Conservation (phyloP, 2,888 invertebrate species). For the Colletes collaris region DNA sequence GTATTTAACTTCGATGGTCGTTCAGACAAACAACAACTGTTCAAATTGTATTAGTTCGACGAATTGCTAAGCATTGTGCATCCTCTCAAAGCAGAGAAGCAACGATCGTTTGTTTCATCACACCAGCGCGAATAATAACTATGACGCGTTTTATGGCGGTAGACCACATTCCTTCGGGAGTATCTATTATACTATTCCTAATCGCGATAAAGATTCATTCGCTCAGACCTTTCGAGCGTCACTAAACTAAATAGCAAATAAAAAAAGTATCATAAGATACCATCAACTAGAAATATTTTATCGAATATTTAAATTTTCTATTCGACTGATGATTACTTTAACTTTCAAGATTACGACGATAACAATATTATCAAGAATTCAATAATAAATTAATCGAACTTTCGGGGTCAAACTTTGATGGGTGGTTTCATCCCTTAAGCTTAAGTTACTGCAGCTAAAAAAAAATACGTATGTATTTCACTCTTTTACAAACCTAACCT, state of each 20-base stretch:
- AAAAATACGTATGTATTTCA: no score
- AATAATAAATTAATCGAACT: no score
- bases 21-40: constrained; percentile 10
- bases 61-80: not conserved
- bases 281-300: no score
- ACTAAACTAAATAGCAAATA: not conserved
- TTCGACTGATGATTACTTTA: no score
- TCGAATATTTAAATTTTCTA: no score
- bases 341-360: no score
- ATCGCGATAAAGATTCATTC: constrained; percentile 8
- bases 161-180: constrained; percentile 20
- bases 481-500: no score
- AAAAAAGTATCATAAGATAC: not conserved
- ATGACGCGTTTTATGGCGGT: constrained; percentile 27
- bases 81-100: not conserved
- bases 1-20: not conserved
- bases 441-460: no score
- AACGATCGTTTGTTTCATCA: constrained; percentile 21
- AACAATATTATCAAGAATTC: no score
- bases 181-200: not conserved
- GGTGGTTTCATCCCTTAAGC: no score
- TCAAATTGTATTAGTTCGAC: not conserved
- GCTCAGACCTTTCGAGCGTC: not conserved
- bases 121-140: constrained; percentile 16
- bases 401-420: no score